Base-by-base conservation (phyloP, 2,797 vertebrate genomes). In the Phaenicophaeus curvirostris region DNA sequence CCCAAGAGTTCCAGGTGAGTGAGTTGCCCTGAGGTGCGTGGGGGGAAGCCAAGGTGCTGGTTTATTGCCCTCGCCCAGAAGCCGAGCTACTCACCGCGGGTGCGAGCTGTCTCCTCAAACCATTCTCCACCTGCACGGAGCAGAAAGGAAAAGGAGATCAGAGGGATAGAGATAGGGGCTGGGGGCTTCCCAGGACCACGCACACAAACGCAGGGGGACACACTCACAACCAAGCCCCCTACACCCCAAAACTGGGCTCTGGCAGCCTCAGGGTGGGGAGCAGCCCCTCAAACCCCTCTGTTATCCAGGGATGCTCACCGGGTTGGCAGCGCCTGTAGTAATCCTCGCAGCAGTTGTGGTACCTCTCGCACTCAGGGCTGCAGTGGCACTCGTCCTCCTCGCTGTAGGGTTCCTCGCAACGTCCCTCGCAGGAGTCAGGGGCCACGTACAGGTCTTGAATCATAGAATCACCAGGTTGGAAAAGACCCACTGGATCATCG, bases 331-430 rank as follows among this genome's bases (percentile, higher is more conserved):
- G 79, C 30, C 19, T 51, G 27, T 81, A 41, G 25, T 96, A 95
- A 59, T 98, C 97, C 78, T 75, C 17, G 17, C 98, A 98, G 95
- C 98, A 98, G 96, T 41, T 94, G 55, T 1, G 46, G 50, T 62
- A 20, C 3, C 78, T 50, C n/a, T 8, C 41, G 14, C 98, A 98
- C n/a, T 67, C 92, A 4, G 24, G 4, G 39, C 97, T 59, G 61
- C 98, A 98, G 39, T 98, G 98, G 28, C 98, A 98, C 20, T 72
- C 57, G 7, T 97, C 94, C 74, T 94, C 93, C 31, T 39, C 59
- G 44, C 90, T 95, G 25, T 90, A 97, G 83, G 93, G 93, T 73
- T 98, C 97, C 2, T 39, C 81, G n/a, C 98, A 98, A 74, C 97
- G 97, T 3, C 97, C 97, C 58, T 54, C 14, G 74, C 98, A 98